Percentiles rank a stretch among this genome's conserved stretches.
Evolutionary conservation across 2,113 vertebrate species (phyloP).

Genomic region (Brachyhypopomus gauderio): DNA sequence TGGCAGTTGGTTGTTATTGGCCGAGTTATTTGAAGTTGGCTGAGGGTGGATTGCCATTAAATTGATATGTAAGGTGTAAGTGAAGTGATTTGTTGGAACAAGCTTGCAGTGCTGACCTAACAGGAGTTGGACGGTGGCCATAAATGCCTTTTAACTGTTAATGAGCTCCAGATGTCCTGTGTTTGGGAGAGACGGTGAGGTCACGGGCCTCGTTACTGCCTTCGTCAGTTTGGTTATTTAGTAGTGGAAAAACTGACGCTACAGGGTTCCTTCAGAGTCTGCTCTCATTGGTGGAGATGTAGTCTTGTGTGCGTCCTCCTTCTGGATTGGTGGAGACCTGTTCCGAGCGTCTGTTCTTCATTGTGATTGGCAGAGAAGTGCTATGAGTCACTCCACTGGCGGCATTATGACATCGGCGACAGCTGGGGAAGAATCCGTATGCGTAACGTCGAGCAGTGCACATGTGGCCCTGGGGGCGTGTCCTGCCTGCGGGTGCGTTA

Average conservation of each 20-base stretch:
- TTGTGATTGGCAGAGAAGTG: conserved; percentile 79
- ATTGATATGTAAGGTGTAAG: neutral
- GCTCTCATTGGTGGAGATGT: conserved; percentile 41
- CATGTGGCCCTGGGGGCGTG: conserved; percentile 66
- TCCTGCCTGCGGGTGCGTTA: conserved; percentile 71
- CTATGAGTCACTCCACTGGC: conserved; percentile 81
- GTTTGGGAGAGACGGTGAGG: too few relatives aligned
- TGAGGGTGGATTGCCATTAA: neutral
- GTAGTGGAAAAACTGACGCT: too few relatives aligned
- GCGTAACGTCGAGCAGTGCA: conserved; percentile 81
- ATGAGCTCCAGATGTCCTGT: too few relatives aligned
- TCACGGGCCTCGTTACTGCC: too few relatives aligned
- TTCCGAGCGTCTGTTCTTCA: conserved; percentile 45
- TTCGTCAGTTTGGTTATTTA: too few relatives aligned
- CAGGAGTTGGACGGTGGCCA: neutral
- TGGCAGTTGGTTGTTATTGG: neutral
- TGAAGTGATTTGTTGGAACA: neutral
- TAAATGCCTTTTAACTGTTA: too few relatives aligned
- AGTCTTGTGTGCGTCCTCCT: conserved; percentile 38
- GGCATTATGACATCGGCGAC: conserved; percentile 77
- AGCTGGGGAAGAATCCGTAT: conserved; percentile 83
- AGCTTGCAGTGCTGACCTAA: neutral
- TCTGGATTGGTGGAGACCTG: conserved; percentile 43
- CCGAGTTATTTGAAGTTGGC: neutral
- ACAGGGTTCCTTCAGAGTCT: too few relatives aligned